Evolutionary conservation across 2,113 vertebrate species (phyloP), one percentile per base, ranked within the genome.

Genomic region (Plecotus auritus): DNA sequence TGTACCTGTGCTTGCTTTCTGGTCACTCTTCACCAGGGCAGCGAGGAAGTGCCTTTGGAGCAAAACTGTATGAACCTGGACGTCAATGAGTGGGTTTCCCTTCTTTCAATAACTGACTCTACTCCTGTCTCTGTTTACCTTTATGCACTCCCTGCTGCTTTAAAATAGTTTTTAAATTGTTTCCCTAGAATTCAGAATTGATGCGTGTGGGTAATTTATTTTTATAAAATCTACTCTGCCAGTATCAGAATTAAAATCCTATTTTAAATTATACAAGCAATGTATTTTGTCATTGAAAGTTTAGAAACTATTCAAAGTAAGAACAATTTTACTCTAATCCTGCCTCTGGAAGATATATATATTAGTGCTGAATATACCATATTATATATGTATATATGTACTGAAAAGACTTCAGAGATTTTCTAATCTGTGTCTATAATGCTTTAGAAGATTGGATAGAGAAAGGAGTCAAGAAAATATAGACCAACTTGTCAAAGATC

Each of bases 251-350:
- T 40, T 82, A 11, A 47, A 85, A 20, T 22, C 47, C 5, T 40
- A 1, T 42, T 67, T 93, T 30, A 72, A 91, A 64, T 87, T 73
- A 84, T 69, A 56, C 4, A 74, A 28, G 10, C 17, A 84, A 66
- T 49, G 5, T 1, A 77, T 80, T 73, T 59, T 93, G 47, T 85
- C 18, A 91, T 95, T 88, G 51, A 93, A 72, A 95, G 45, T 88
- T 94, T 66, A 88, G 84, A 28, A 86, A 81, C 28, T 73, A 4
- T 35, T 70, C 61, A 96, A 78, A 91, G 20, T 30, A 56, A 70
- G 37, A 77, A 85, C 23, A 32, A 70, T 2, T 56, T 77, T 72
- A 67, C 6, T 45, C 4, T 84, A 66, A 54, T 69, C 88, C 22
- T 23, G 51, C 61, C 16, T 94, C 54, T 28, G 45, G 9, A 85